Percentiles rank a stretch among this genome's conserved stretches.
Evolutionary conservation across 2,113 vertebrate species (phyloP).

Genomic region (Dunckerocampus dactyliophorus): DNA sequence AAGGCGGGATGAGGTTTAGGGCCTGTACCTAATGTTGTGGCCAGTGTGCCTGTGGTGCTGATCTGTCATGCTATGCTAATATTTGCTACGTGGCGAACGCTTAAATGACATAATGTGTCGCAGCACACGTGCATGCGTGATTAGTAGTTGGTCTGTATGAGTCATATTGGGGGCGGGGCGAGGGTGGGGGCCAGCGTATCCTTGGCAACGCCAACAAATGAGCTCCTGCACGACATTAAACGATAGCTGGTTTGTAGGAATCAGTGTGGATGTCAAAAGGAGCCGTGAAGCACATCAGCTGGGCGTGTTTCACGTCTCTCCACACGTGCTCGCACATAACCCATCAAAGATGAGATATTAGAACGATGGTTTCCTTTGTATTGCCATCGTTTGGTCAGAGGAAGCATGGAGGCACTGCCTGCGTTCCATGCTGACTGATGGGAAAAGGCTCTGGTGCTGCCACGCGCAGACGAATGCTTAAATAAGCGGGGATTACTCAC

Average conservation of each 20-base stretch:
- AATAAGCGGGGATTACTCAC: neutral
- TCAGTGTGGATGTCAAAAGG: conserved; percentile 20
- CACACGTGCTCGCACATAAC: conserved; percentile 13
- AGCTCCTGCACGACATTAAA: conserved; percentile 10
- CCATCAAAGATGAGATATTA: conserved; percentile 18
- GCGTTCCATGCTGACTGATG: neutral
- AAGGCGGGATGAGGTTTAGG: no score
- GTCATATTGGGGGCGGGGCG: conserved; percentile 23
- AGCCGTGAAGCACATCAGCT: conserved; percentile 9
- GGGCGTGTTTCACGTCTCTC: conserved; percentile 24
- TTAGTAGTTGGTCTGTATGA: conserved; percentile 23
- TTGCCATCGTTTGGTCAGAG: conserved; percentile 1
- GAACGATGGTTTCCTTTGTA: conserved; percentile 35
- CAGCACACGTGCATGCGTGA: conserved; percentile 27
- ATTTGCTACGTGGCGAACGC: conserved; percentile 18
- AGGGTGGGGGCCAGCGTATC: conserved; percentile 36
- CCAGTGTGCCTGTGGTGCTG: conserved; percentile 16
- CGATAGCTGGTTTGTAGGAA: conserved; percentile 21
- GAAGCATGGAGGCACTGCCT: neutral
- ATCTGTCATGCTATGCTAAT: conserved; percentile 29
- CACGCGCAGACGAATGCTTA: neutral
- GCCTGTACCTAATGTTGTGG: no score
- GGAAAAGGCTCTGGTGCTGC: no score
- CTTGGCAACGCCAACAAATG: conserved; percentile 36
- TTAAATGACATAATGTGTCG: conserved; percentile 29